These are phyloP conservation scores for Hozukius guyotensis DNA, from an alignment of 2,797 vertebrate genomes.

Conservation along the genomic window DNA sequence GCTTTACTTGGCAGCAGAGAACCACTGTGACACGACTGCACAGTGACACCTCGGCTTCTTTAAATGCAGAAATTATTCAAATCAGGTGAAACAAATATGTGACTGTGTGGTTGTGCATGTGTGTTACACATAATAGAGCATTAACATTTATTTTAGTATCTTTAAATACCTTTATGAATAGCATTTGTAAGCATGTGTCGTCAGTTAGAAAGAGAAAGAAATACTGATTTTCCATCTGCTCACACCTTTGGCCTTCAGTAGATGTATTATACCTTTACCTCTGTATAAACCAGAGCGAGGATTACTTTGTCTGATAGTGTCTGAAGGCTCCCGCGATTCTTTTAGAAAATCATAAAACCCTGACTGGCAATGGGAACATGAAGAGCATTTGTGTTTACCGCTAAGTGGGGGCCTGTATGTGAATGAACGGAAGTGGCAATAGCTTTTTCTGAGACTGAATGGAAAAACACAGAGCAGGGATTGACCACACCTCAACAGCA, in stretches of 20 bases:
- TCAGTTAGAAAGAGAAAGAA: neutral
- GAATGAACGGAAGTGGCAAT: neutral
- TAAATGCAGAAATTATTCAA: neutral
- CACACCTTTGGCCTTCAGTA: neutral
- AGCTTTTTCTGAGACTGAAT: neutral
- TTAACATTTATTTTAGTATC: neutral
- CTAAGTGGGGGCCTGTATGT: neutral
- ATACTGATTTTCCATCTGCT: neutral
- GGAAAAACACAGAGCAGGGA: neutral
- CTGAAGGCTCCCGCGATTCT: neutral
- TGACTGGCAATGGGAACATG: neutral
- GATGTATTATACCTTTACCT: neutral
- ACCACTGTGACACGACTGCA: slow-evolving; percentile 1
- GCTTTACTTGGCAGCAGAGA: slow-evolving; percentile 18
- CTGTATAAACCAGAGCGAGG: neutral
- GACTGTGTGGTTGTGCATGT: neutral
- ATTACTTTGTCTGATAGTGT: neutral
- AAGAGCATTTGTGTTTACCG: neutral
- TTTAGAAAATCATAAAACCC: neutral
- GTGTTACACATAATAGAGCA: neutral
- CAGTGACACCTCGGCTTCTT: neutral
- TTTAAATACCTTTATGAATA: neutral
- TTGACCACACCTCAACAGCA: neutral
- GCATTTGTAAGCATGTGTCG: neutral
- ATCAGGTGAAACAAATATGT: neutral